Base-by-base conservation (phyloP, 1,140 invertebrate genomes). In the Hydropsyche tenuis region DNA sequence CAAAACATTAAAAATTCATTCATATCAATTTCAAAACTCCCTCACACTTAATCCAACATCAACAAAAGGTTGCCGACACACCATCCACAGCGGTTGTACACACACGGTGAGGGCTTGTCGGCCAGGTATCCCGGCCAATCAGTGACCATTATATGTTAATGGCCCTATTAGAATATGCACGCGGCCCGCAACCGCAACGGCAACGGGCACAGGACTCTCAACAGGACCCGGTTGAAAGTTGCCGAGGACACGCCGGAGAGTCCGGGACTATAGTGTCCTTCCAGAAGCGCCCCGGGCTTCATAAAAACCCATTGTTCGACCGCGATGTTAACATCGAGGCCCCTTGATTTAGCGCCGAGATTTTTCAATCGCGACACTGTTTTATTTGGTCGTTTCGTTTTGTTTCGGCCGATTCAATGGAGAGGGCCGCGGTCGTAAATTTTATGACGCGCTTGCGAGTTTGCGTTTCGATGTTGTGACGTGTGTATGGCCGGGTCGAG, bases 141-240 rank as follows among this genome's bases (percentile, higher is more conserved):
- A 84, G 82, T 75, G 75, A 79, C 73, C 81, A 85, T 85, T 84
- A 85, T 84, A 85, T 85, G 83, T 84, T 84, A 84, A 85, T 85
- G 82, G 81, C 80, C 71, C 82, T 82, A 85, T 85, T 85, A 85
- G 82, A 84, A 84, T 84, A 77, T 69, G 81, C 72, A 62, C 64
- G 63, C 53, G 9, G 27, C 30, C 51, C n/a, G 43, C 22, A 22
- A 37, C 30, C 30, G 30, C 30, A 37, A 9, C 18, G 14, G 16
- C 63, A 22, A 51, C 48, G 3, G 14, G 3, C 30, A 37, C 30
- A 37, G 9, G 30, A 37, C 30, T 37, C 30, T 9, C n/a, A n/a
- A n/a, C n/a, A n/a, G n/a, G n/a, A n/a, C n/a, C n/a, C n/a, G n/a
- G n/a, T n/a, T n/a, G n/a, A n/a, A n/a, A n/a, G n/a, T 37, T 9